Evolutionary conservation across 2,113 vertebrate genomes (phyloP).

Genomic region (Sceloporus tristichus): DNA sequence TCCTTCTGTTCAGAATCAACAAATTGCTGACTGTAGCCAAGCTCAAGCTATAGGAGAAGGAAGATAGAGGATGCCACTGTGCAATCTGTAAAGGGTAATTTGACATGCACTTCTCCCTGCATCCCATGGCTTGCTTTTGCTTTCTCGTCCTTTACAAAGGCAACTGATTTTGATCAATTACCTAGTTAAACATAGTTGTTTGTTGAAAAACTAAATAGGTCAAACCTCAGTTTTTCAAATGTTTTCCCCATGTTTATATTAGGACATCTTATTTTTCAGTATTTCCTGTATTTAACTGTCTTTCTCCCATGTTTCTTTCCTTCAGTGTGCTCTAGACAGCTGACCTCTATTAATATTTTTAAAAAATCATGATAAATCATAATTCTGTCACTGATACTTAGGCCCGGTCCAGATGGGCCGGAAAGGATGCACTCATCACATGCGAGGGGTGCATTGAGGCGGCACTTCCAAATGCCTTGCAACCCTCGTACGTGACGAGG

Average conservation of each 20-base stretch:
- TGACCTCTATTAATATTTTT: slow-evolving; percentile 18
- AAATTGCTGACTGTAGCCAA: background rate
- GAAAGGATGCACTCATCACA: too few species aligned
- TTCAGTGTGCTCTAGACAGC: background rate
- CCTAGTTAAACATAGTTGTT: background rate
- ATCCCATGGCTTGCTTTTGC: background rate
- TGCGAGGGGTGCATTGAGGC: too few species aligned
- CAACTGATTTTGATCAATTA: slow-evolving; percentile 1
- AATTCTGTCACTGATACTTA: slow-evolving; percentile 8
- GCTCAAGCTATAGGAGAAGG: background rate
- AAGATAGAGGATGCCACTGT: background rate
- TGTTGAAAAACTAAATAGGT: slow-evolving; percentile 14
- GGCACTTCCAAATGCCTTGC: too few species aligned
- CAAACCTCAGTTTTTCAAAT: background rate
- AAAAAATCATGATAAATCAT: slow-evolving; percentile 20
- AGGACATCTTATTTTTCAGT: too few species aligned
- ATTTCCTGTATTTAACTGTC: too few species aligned
- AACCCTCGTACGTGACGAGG: too few species aligned
- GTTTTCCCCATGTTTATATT: background rate
- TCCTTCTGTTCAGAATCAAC: background rate
- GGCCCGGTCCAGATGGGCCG: too few species aligned
- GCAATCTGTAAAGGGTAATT: too few species aligned
- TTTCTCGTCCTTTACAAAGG: background rate
- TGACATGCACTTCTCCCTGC: background rate
- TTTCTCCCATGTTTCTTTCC: background rate